Base-by-base conservation (phyloP, 2,888 invertebrate genomes). In the Eristalis tenax region DNA sequence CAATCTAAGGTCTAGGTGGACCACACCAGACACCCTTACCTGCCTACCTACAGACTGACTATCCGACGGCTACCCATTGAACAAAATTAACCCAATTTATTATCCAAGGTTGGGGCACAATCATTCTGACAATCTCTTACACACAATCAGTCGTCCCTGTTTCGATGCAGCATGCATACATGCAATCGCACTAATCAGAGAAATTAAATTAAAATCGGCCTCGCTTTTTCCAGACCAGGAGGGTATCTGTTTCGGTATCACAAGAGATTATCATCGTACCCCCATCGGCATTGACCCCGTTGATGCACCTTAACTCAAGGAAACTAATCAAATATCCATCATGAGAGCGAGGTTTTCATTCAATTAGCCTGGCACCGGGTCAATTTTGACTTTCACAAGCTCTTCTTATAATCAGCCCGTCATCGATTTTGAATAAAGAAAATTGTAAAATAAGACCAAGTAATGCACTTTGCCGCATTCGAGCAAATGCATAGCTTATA, bases 391-490 rank as follows among this genome's bases (percentile, higher is more conserved):
- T 59, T 23, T 28, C 23, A 26, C 23, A 28, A 23, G 26, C 26
- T 26, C 59, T 26, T 28, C 26, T 13, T 59, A 59, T 59, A 59
- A 59, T 59, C 26, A 59, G 15, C 23, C 26, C 26, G 59, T 59
- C 59, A 59, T 59, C 59, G 59, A 59, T 59, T 59, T 59, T 59
- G 59, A 65, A 57, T 50, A 75, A 59, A 66, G 50, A 70, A 64
- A 40, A 57, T 35, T 56, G 18, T 38, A 56, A 65, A 66, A 82
- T 40, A 68, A 57, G 61, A 66, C 4, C 15, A 66, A 79, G 78
- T 83, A 83, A 84, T 79, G 79, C 79, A 65, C 73, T 70, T 79
- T 75, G 70, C 79, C 74, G 80, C 83, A 80, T 80, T 84, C 70
- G 11, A 80, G 75, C 75, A 75, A 83, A 79, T 79, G 79, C 43